phyloP scores from a whole-genome alignment of 2,797 vertebrate genomes.

The Gobionotothen gibberifrons region DNA sequence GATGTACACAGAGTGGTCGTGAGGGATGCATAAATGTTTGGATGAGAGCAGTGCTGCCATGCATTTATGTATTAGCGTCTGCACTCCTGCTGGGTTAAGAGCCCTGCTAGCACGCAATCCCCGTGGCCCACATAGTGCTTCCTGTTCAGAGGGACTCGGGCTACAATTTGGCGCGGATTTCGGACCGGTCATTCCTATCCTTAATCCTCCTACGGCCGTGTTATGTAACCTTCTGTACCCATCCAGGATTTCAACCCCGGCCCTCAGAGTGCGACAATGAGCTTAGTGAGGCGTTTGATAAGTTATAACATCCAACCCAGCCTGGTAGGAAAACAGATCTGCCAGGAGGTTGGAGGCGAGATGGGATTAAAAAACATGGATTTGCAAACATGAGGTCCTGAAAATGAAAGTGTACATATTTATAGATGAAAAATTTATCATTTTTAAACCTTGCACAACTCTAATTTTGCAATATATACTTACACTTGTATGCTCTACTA shows the following conservation, averaged over 20 bases:
- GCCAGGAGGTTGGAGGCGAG: slow-evolving; percentile 8
- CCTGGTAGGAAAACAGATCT: slow-evolving; percentile 37
- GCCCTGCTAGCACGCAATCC: slow-evolving; percentile 58
- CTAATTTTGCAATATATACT: neutral
- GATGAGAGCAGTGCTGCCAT: slow-evolving; percentile 59
- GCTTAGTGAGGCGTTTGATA: slow-evolving; percentile 50
- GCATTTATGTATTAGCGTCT: slow-evolving; percentile 76
- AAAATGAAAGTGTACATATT: neutral
- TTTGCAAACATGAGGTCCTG: neutral
- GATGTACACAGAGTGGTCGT: slow-evolving; percentile 50
- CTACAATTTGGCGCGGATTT: slow-evolving; percentile 29
- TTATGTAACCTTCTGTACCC: slow-evolving; percentile 63
- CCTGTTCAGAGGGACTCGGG: slow-evolving; percentile 28
- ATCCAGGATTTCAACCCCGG: slow-evolving; percentile 44
- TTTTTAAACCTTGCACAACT: neutral
- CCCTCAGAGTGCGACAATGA: slow-evolving; percentile 43
- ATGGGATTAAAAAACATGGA: slow-evolving; percentile 16
- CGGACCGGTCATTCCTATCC: slow-evolving; percentile 61
- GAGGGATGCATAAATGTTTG: slow-evolving; percentile 66
- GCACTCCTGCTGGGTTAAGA: slow-evolving; percentile 67
- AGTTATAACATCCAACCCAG: slow-evolving; percentile 58
- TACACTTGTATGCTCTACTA: no score
- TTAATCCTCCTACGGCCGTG: slow-evolving; percentile 57
- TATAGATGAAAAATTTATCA: neutral
- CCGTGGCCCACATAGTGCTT: slow-evolving; percentile 32